Conservation (phyloP, 1,140 invertebrate genomes). For the Papilio xuthus region DNA sequence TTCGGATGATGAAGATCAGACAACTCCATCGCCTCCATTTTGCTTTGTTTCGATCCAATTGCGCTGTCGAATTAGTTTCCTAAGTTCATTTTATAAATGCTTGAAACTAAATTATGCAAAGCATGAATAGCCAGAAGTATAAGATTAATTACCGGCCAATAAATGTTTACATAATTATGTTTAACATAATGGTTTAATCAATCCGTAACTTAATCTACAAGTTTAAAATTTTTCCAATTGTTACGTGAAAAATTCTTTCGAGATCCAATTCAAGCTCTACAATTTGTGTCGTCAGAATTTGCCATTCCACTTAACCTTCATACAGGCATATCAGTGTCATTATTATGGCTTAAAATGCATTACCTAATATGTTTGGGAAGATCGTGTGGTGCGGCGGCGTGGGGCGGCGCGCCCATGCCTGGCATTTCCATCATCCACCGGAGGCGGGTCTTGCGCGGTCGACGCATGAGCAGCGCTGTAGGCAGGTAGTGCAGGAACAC, state of each 20-base stretch:
- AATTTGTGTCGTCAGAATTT: too few species aligned
- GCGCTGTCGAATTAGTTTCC: constrained; percentile 67
- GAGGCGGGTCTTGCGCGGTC: constrained; percentile 94
- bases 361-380: constrained; percentile 89
- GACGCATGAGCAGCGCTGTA: constrained; percentile 92
- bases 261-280: too few species aligned
- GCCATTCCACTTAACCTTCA: too few species aligned
- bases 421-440: constrained; percentile 99
- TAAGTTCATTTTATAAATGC: constrained; percentile 51
- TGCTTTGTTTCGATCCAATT: constrained; percentile 85
- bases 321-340: background rate
- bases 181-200: background rate
- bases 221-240: too few species aligned
- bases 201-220: background rate
- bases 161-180: background rate
- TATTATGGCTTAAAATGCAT: constrained; percentile 32
- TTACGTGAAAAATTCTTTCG: too few species aligned
- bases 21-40: constrained; percentile 96
- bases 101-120: background rate
- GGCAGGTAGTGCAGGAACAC: constrained; percentile 97
- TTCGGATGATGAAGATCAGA: constrained; percentile 97
- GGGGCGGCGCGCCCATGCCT: constrained; percentile 90
- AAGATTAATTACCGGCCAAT: background rate
- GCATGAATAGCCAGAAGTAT: background rate
- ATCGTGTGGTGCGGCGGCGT: constrained; percentile 89